These are phyloP conservation scores for Digitonthophagus gazella DNA, from an alignment of 2,888 invertebrate species.

Conservation along the genomic window DNA sequence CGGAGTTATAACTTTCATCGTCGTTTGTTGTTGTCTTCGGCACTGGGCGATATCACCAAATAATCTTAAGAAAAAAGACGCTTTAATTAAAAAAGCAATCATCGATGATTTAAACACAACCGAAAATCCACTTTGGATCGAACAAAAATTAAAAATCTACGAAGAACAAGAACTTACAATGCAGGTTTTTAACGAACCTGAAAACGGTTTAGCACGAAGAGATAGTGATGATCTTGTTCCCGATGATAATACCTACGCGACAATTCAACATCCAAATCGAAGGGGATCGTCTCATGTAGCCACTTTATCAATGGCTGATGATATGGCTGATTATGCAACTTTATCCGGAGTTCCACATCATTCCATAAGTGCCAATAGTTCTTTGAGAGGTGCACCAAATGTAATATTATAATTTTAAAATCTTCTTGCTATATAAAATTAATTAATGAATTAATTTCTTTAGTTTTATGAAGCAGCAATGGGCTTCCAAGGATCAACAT, in stretches of 20 bases:
- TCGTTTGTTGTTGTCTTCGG: constrained; percentile 84
- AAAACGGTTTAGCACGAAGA: constrained; percentile 51
- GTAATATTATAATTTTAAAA: constrained; percentile 44
- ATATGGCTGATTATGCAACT: constrained; percentile 66
- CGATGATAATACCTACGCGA: constrained; percentile 76
- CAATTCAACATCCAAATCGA: constrained; percentile 66
- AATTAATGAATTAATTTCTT: constrained; percentile 31
- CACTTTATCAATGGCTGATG: constrained; percentile 51
- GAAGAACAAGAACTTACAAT: constrained; percentile 91
- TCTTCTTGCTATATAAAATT: background rate
- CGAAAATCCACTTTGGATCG: constrained; percentile 90
- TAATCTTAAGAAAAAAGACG: constrained; percentile 79
- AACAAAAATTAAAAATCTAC: constrained; percentile 85
- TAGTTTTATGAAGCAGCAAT: constrained; percentile 63
- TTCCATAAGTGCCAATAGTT: constrained; percentile 53
- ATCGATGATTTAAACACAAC: constrained; percentile 85
- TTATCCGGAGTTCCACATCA: constrained; percentile 53
- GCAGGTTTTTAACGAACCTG: constrained; percentile 85
- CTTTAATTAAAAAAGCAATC: constrained; percentile 77
- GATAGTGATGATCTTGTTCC: constrained; percentile 55
- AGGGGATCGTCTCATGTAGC: constrained; percentile 52
- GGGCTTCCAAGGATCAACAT: constrained; percentile 70
- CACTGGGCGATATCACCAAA: constrained; percentile 84
- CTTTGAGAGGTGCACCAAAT: constrained; percentile 56
- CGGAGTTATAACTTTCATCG: constrained; percentile 81